phyloP scores from a whole-genome alignment of 2,888 invertebrate species.

The Blomia tropicalis region DNA sequence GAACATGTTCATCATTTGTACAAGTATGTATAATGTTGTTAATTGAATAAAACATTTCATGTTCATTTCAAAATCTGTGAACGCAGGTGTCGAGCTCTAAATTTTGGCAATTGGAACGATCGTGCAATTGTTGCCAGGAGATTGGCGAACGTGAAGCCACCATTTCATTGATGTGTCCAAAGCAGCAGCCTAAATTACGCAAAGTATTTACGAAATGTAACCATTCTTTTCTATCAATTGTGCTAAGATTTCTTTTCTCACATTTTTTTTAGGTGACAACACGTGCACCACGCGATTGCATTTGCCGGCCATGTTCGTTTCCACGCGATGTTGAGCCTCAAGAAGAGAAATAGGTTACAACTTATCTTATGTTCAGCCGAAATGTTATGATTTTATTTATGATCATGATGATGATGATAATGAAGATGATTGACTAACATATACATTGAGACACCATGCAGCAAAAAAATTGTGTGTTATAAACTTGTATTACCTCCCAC shows the following conservation, averaged over 20 bases:
- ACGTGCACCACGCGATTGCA: conserved; percentile 77
- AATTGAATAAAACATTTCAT: not conserved
- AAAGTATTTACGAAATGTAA: conserved; percentile 26
- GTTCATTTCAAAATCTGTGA: not conserved
- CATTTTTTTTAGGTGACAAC: conserved; percentile 53
- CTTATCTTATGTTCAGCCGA: not conserved
- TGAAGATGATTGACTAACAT: too few species aligned
- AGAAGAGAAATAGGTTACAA: too few species aligned
- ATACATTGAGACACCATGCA: too few species aligned
- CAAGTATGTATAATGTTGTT: conserved; percentile 49
- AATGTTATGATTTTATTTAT: not conserved
- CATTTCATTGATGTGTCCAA: conserved; percentile 71
- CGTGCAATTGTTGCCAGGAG: conserved; percentile 88
- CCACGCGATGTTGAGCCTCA: too few species aligned
- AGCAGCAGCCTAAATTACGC: conserved; percentile 56
- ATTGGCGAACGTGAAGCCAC: conserved; percentile 77
- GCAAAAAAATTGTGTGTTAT: too few species aligned
- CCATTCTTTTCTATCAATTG: too few species aligned
- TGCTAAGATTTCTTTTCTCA: not conserved
- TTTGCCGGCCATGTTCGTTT: conserved; percentile 79
- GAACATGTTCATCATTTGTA: conserved; percentile 74
- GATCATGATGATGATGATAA: too few species aligned
- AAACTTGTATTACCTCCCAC: too few species aligned
- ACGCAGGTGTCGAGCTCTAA: conserved; percentile 81
- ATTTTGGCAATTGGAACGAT: conserved; percentile 89